A percentile compares a stretch with the other conserved stretches of the same genome.
Conservation (phyloP, 2,797 vertebrate genomes). For the Lutjanus argentimaculatus region DNA sequence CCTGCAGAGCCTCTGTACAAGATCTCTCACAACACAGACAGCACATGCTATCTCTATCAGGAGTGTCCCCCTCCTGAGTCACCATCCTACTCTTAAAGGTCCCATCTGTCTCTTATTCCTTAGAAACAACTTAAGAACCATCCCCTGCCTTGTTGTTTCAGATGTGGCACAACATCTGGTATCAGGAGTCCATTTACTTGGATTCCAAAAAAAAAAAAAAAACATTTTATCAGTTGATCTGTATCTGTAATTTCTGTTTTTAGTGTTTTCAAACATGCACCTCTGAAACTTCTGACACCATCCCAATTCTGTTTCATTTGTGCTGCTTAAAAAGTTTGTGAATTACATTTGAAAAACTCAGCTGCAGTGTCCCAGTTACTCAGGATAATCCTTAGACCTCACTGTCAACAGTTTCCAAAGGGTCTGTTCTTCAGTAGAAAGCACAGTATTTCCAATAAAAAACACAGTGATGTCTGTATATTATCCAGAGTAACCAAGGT, state of each 20-base stretch:
- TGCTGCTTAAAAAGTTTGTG: conserved; percentile 23
- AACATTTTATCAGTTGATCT: not conserved
- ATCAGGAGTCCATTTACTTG: not conserved
- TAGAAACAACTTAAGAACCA: not conserved
- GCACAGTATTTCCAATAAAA: conserved; percentile 21
- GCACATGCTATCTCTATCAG: not conserved
- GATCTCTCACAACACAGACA: not conserved
- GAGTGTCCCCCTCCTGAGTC: not conserved
- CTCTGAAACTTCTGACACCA: not conserved
- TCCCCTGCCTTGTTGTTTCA: conserved; percentile 4
- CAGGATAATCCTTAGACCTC: conserved; percentile 32
- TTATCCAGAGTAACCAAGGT: conserved; percentile 6
- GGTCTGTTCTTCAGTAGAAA: conserved; percentile 11
- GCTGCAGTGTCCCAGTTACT: conserved; percentile 42
- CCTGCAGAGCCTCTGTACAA: conserved; percentile 12
- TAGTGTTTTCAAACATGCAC: not conserved
- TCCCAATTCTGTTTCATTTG: not conserved
- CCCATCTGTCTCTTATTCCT: not conserved
- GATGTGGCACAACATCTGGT: not conserved
- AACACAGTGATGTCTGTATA: conserved; percentile 5
- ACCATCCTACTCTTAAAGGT: not conserved
- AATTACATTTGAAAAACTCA: conserved; percentile 15
- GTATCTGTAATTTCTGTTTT: not conserved
- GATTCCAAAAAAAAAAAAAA: not conserved
- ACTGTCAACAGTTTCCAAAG: conserved; percentile 34